A percentile compares a stretch with the other conserved stretches of the same genome.
Conservation (phyloP, 2,888 invertebrate species). For the Drosophila longiperda region DNA sequence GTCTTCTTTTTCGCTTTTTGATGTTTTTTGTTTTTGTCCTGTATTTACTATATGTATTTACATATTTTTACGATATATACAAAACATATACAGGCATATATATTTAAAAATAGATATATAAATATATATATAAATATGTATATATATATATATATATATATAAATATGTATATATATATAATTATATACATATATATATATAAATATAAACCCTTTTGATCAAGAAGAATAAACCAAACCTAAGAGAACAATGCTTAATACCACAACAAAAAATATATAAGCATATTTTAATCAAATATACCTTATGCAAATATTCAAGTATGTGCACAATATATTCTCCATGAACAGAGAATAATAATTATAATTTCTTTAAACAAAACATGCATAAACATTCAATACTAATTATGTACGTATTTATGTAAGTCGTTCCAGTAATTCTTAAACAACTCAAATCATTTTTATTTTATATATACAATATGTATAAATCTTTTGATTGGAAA, state of each 20-base stretch:
- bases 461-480: neutral
- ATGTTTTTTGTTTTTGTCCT: conserved; percentile 23
- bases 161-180: conserved; percentile 32
- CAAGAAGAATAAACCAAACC: conserved; percentile 10
- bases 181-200: conserved; percentile 34
- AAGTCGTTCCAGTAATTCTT: neutral
- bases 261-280: conserved; percentile 12
- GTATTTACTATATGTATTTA: conserved; percentile 40
- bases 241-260: conserved; percentile 20
- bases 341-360: neutral
- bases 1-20: conserved; percentile 43
- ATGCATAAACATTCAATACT: neutral
- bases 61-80: conserved; percentile 54
- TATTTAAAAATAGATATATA: conserved; percentile 24
- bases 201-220: conserved; percentile 27
- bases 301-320: conserved; percentile 23
- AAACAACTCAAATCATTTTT: neutral
- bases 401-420: neutral
- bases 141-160: conserved; percentile 50
- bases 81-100: conserved; percentile 55
- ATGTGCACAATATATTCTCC: conserved; percentile 6
- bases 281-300: conserved; percentile 30
- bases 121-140: conserved; percentile 53
- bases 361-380: neutral
- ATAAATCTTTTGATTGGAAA: neutral